These are phyloP conservation scores for Hoplostethus mediterraneus DNA, from an alignment of 2,797 vertebrate species.

Conservation along the genomic window DNA sequence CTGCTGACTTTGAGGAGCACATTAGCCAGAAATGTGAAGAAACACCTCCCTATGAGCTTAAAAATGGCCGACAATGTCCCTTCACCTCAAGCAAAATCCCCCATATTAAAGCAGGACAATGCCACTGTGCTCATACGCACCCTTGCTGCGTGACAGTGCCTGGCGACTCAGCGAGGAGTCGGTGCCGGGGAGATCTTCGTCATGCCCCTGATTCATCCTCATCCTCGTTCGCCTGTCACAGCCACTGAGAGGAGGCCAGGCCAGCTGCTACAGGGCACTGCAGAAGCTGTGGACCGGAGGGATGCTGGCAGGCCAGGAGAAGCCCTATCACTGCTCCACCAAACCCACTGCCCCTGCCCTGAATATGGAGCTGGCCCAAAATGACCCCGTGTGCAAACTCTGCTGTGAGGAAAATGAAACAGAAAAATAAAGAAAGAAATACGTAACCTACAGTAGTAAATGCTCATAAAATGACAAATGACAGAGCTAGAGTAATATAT, in stretches of 20 bases:
- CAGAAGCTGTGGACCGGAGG: conserved; percentile 51
- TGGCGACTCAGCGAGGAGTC: conserved; percentile 53
- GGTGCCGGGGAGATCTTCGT: conserved; percentile 61
- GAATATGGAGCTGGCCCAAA: conserved; percentile 18
- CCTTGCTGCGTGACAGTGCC: conserved; percentile 49
- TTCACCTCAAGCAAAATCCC: conserved; percentile 8
- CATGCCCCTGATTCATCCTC: conserved; percentile 76
- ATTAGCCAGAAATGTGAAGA: neutral
- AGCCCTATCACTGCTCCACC: conserved; percentile 27
- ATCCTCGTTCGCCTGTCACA: conserved; percentile 60
- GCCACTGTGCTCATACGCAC: conserved; percentile 45
- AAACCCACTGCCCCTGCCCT: conserved; percentile 22
- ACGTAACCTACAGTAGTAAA: neutral
- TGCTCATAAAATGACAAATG: neutral
- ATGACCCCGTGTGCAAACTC: conserved; percentile 40
- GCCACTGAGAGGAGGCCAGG: conserved; percentile 48
- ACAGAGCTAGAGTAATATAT: neutral
- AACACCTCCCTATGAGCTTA: conserved; percentile 48
- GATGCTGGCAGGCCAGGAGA: conserved; percentile 55
- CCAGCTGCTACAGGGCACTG: conserved; percentile 61
- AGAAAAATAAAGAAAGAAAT: neutral
- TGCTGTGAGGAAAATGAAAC: neutral
- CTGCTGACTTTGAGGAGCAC: conserved; percentile 15
- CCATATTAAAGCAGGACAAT: conserved; percentile 19
- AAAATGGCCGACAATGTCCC: conserved; percentile 41